A percentile compares a stretch with the other conserved stretches of the same genome.
These are phyloP conservation scores for Platyscelio sp. DNA, from an alignment of 2,888 invertebrate genomes.

Conservation along the genomic window DNA sequence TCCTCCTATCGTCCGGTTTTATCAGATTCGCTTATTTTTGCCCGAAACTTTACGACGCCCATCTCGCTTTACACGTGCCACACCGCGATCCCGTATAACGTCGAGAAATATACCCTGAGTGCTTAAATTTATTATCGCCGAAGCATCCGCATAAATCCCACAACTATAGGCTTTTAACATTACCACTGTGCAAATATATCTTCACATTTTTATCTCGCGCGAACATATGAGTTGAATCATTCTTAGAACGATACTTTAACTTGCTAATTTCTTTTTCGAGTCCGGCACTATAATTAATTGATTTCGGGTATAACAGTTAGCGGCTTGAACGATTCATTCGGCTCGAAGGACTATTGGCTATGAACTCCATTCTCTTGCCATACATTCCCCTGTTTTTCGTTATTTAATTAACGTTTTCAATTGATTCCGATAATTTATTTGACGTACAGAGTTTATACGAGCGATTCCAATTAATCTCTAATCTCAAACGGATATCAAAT, in stretches of 20 bases:
- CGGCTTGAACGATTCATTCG: no score
- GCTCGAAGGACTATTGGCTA: no score
- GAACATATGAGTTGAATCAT: constrained; percentile 55
- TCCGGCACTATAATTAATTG: constrained; percentile 43
- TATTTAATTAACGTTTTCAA: no score
- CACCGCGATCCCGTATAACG: constrained; percentile 61
- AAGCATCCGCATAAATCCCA: constrained; percentile 62
- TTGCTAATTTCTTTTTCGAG: constrained; percentile 54
- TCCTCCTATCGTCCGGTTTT: constrained; percentile 49
- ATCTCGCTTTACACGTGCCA: constrained; percentile 67
- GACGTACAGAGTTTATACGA: background rate
- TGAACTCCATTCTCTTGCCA: no score
- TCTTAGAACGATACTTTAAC: constrained; percentile 40
- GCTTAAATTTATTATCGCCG: constrained; percentile 59
- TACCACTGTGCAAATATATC: constrained; percentile 62
- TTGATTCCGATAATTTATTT: no score
- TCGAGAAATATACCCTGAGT: constrained; percentile 55
- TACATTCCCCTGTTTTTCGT: background rate
- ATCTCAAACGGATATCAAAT: constrained; percentile 50
- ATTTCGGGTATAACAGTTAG: constrained; percentile 15
- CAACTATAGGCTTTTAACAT: constrained; percentile 66
- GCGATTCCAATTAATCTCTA: constrained; percentile 42
- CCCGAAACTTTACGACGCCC: constrained; percentile 66
- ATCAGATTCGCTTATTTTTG: constrained; percentile 66
- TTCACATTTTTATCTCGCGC: constrained; percentile 41